Evolutionary conservation across 1,140 invertebrate genomes (phyloP).

Genomic region (Rhyacophila brunnea): DNA sequence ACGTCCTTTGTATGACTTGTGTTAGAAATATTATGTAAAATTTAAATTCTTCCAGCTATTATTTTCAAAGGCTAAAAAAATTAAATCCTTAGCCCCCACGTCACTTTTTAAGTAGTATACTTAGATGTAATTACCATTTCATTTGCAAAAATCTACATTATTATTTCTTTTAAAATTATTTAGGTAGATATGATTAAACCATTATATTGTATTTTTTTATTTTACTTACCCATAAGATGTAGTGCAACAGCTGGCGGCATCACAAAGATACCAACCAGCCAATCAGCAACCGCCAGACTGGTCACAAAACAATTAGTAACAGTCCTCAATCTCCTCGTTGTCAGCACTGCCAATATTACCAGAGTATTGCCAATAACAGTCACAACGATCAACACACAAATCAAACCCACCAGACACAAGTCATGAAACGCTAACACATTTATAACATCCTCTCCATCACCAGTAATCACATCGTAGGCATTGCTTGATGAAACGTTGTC

Average conservation of each 20-base stretch:
- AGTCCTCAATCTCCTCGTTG: conserved; percentile 84
- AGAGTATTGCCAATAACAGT: conserved; percentile 82
- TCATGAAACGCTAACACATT: conserved; percentile 37
- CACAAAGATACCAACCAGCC: conserved; percentile 87
- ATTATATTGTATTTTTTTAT: too few relatives aligned
- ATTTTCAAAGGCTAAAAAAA: too few relatives aligned
- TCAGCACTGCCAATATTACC: conserved; percentile 87
- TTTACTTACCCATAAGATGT: conserved; percentile 61
- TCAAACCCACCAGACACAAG: conserved; percentile 47
- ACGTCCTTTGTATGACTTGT: too few relatives aligned
- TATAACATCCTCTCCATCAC: neutral
- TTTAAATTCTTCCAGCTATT: too few relatives aligned
- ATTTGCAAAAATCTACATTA: too few relatives aligned
- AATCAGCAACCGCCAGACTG: conserved; percentile 86
- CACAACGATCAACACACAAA: conserved; percentile 61
- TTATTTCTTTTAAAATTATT: too few relatives aligned
- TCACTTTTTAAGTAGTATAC: too few relatives aligned
- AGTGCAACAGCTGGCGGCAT: conserved; percentile 89
- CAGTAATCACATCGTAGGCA: neutral
- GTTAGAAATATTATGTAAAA: too few relatives aligned
- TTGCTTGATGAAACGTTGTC: too few relatives aligned
- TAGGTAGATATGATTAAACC: too few relatives aligned
- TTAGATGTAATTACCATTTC: too few relatives aligned
- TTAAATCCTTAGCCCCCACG: too few relatives aligned
- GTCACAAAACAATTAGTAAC: conserved; percentile 96